A percentile compares a stretch with the other conserved stretches of the same genome.
Evolutionary conservation across 2,888 invertebrate genomes (phyloP).

Genomic region (Pecten maximus): DNA sequence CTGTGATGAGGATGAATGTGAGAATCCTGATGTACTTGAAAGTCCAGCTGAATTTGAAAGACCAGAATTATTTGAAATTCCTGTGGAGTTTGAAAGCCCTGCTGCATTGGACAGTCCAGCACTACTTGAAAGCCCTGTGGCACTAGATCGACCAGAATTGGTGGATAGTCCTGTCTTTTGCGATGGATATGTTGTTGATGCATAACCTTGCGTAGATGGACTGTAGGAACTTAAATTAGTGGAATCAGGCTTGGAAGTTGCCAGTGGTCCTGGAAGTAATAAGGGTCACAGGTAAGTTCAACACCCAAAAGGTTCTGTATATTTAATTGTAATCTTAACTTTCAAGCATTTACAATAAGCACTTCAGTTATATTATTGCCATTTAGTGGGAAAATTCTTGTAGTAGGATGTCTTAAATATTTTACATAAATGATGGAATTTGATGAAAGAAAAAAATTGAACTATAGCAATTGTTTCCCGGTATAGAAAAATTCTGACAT

Average conservation of each 20-base stretch:
- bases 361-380: too few relatives aligned
- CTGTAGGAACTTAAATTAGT: constrained; percentile 55
- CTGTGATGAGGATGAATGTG: constrained; percentile 59
- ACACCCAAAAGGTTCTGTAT: neutral
- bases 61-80: constrained; percentile 48
- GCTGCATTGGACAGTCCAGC: constrained; percentile 50
- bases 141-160: constrained; percentile 28
- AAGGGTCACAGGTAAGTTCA: neutral
- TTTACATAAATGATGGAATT: too few relatives aligned
- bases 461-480: too few relatives aligned
- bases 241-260: constrained; percentile 61
- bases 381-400: too few relatives aligned
- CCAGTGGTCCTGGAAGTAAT: constrained; percentile 62
- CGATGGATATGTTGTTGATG: constrained; percentile 59
- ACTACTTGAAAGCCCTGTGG: constrained; percentile 38
- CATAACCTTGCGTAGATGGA: constrained; percentile 56
- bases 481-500: too few relatives aligned
- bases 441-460: too few relatives aligned
- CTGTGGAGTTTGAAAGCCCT: constrained; percentile 47
- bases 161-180: constrained; percentile 52
- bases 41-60: constrained; percentile 49
- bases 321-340: too few relatives aligned
- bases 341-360: too few relatives aligned
- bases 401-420: too few relatives aligned
- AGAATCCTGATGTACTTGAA: constrained; percentile 35